A percentile compares a stretch with the other conserved stretches of the same genome.
phyloP scores from a whole-genome alignment of 2,888 invertebrate genomes.

The Diloba caeruleocephala region DNA sequence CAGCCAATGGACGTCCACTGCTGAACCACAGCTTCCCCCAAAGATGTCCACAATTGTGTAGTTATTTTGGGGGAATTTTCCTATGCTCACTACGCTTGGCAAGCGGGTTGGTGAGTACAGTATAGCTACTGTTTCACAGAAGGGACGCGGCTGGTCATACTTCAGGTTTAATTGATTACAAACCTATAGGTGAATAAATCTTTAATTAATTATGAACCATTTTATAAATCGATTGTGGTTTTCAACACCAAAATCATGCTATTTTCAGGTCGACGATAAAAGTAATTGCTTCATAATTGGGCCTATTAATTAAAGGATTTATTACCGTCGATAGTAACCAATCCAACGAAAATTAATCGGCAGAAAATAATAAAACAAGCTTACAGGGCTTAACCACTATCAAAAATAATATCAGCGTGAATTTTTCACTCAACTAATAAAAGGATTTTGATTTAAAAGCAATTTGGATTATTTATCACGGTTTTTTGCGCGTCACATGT shows the following conservation, averaged over 20 bases:
- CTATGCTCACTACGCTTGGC: no score
- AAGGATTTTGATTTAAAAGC: slow-evolving; percentile 32
- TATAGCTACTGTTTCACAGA: no score
- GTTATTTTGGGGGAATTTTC: no score
- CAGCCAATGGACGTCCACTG: no score
- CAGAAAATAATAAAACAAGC: slow-evolving; percentile 29
- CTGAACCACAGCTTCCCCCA: no score
- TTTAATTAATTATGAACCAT: slow-evolving; percentile 27
- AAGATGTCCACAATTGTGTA: no score
- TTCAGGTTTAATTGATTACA: no score
- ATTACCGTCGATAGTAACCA: slow-evolving; percentile 24
- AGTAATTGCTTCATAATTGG: slow-evolving; percentile 45
- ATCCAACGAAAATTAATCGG: slow-evolving; percentile 34
- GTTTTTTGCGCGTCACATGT: slow-evolving; percentile 12
- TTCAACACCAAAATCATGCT: slow-evolving; percentile 28
- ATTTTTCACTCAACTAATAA: slow-evolving; percentile 22
- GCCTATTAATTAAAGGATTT: slow-evolving; percentile 42
- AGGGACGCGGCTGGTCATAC: no score
- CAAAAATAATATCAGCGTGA: slow-evolving; percentile 16
- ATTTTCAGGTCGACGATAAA: slow-evolving; percentile 40
- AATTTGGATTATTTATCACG: slow-evolving; percentile 38
- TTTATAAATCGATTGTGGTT: slow-evolving; percentile 35
- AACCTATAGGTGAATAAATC: neutral
- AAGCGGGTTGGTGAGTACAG: no score
- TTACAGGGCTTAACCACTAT: slow-evolving; percentile 7